Base-by-base conservation (phyloP, 64 coral and sea anemone species). In the Pocillopora verrucosa region DNA sequence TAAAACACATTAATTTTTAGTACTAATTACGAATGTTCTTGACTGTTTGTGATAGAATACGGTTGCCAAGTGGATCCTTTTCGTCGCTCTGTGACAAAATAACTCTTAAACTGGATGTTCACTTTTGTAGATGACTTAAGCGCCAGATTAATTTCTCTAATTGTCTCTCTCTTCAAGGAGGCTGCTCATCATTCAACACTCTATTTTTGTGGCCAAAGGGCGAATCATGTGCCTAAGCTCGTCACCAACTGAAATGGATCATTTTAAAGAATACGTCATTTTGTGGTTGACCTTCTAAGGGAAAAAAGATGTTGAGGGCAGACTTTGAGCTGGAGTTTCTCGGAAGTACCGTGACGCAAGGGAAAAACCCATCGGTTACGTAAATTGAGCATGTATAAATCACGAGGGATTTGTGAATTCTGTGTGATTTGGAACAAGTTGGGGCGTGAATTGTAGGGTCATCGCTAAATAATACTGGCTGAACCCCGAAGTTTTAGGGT, bases 401-500 rank as follows among this genome's bases (percentile, higher is more conserved):
- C 75, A 72, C 64, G 13, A 72, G 37, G 41, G 41, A 51, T 34
- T 36, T 61, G 13, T 36, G 61, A 3, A 3, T 24, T 17, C 19
- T 69, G 20, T 16, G 5, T 16, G 26, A 67, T 77, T 56, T 56
- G 3, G 20, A 85, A 85, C 82, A n/a, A 11, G 82, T 59, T 85
- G 19, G 61, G 65, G 56, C 82, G 20, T 37, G 82, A 85, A 72
- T 24, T 51, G 9, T 37, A 85, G 72, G 82, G 82, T 85, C 82
- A 85, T 13, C 26, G 41, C 35, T n/a, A 30, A 16, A 85, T 85
- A 85, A 85, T 57, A 65, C 20, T 85, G 82, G 82, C 82, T 72
- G 65, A 70, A 85, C 12, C 19, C 64, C 20, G 11, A 13, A 36
- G 45, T 41, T 84, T 68, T 84, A 84, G 68, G 82, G 72, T 41